A percentile compares a stretch with the other conserved stretches of the same genome.
Conservation (phyloP, 2,797 vertebrate species). For the Borostomias antarcticus region DNA sequence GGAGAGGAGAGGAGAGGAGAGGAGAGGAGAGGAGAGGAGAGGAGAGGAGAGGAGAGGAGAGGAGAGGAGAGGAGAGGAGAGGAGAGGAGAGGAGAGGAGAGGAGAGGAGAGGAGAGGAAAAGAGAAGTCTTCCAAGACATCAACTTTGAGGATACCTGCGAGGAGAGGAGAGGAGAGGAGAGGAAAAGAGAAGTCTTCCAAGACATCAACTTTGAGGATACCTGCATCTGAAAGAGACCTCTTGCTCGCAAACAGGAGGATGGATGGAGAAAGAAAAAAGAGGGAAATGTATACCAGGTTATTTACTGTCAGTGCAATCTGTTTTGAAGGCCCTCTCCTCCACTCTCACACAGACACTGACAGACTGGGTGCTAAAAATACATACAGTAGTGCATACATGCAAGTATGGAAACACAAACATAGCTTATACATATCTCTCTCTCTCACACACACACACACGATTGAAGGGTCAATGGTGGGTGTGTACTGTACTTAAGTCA, state of each 20-base stretch:
- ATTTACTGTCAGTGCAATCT: constrained; percentile 43
- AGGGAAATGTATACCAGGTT: constrained; percentile 39
- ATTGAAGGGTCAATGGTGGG: constrained; percentile 11
- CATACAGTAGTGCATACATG: not conserved
- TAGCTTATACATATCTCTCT: not conserved
- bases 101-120: constrained; percentile 1
- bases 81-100: not conserved
- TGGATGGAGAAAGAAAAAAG: constrained; percentile 28
- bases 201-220: constrained; percentile 15
- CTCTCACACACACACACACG: constrained; percentile 20
- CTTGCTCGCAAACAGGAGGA: constrained; percentile 43
- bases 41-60: not conserved
- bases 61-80: not conserved
- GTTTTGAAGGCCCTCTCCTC: constrained; percentile 33
- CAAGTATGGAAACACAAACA: not conserved
- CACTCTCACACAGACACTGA: constrained; percentile 14
- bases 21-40: not conserved
- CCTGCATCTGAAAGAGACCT: constrained; percentile 51
- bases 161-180: constrained; percentile 1
- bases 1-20: not conserved
- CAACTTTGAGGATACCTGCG: too few species aligned
- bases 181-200: not conserved
- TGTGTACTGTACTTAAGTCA: not conserved
- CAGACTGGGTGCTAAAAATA: constrained; percentile 26
- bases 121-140: not conserved